A percentile compares a stretch with the other conserved stretches of the same genome.
These are phyloP conservation scores for Sturmia bella DNA, from an alignment of 2,888 invertebrate species.

Conservation along the genomic window DNA sequence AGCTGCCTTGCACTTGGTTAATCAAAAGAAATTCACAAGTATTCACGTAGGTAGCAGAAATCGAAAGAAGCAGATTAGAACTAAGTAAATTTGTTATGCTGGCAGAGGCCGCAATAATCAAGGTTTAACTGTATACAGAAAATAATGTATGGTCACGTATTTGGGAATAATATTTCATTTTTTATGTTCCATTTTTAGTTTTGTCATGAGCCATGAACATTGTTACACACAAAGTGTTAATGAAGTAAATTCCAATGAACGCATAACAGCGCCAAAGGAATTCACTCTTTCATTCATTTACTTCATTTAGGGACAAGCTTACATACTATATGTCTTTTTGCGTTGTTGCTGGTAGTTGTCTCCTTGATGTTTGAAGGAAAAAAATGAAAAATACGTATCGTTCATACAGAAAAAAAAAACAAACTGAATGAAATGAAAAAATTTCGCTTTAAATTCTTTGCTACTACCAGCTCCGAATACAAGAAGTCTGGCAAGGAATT, in stretches of 20 bases:
- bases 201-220: conserved; percentile 56
- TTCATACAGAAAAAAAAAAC: conserved; percentile 8
- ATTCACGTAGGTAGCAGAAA: too few species aligned
- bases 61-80: too few species aligned
- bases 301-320: conserved; percentile 34
- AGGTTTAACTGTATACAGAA: too few species aligned
- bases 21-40: too few species aligned
- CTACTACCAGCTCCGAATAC: neutral
- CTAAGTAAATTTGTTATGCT: too few species aligned
- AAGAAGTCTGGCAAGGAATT: neutral
- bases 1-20: too few species aligned
- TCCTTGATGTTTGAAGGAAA: neutral
- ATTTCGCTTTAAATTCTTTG: neutral
- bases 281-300: conserved; percentile 51
- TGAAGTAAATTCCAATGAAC: conserved; percentile 69
- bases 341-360: neutral
- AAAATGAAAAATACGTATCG: neutral
- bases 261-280: conserved; percentile 66
- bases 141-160: conserved; percentile 66
- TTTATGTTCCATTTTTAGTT: conserved; percentile 14
- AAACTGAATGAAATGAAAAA: conserved; percentile 3
- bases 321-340: neutral
- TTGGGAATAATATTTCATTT: conserved; percentile 58
- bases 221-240: conserved; percentile 58
- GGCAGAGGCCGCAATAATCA: too few species aligned